phyloP scores from a whole-genome alignment of 37 sponge, comb jelly and placozoan genomes.

The Spongilla lacustris region DNA sequence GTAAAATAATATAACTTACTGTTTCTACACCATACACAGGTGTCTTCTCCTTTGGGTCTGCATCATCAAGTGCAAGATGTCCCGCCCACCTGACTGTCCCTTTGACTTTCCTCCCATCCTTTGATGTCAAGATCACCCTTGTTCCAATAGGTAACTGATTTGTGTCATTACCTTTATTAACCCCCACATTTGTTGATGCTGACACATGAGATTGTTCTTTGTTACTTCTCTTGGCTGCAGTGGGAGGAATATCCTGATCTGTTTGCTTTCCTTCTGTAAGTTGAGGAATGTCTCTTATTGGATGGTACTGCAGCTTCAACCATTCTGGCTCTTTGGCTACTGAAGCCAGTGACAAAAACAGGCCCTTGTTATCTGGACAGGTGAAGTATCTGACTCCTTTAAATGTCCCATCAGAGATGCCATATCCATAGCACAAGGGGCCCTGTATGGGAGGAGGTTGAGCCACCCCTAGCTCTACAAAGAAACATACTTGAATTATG shows the following conservation, averaged over 20 bases:
- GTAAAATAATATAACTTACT: conserved; percentile 8
- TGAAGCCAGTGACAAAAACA: conserved; percentile 57
- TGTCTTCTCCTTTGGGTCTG: neutral
- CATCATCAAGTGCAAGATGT: neutral
- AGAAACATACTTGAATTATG: too few relatives aligned
- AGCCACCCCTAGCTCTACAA: too few relatives aligned
- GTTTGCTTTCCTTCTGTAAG: neutral
- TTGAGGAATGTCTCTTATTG: neutral
- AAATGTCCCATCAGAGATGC: conserved; percentile 46
- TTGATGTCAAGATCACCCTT: neutral
- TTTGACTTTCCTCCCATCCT: neutral
- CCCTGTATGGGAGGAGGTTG: conserved; percentile 10
- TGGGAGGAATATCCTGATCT: neutral
- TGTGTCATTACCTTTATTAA: neutral
- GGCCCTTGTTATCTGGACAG: conserved; percentile 50
- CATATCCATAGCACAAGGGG: conserved; percentile 2
- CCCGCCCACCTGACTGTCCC: neutral
- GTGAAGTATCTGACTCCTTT: conserved; percentile 41
- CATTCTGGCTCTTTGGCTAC: neutral
- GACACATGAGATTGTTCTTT: neutral
- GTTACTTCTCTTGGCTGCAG: neutral
- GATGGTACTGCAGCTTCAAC: neutral
- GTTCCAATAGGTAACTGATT: neutral
- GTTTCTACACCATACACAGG: conserved; percentile 9
- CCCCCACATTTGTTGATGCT: neutral